phyloP scores from a whole-genome alignment of 2,888 invertebrate genomes.

The Stenurella melanura region DNA sequence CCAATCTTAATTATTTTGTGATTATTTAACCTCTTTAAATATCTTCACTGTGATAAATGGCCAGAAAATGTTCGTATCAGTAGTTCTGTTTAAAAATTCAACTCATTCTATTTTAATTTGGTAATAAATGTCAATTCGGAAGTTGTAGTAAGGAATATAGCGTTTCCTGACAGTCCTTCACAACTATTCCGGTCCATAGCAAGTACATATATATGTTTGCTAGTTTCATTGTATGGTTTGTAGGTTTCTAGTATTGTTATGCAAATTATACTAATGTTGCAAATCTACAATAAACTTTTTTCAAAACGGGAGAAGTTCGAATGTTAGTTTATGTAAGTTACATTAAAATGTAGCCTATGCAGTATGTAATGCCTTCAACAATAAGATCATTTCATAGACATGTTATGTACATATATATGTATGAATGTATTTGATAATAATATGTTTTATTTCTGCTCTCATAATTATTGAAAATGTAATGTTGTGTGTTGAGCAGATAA shows the following conservation, averaged over 20 bases:
- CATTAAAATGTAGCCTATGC: not conserved
- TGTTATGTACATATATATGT: too few relatives aligned
- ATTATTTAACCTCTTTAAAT: too few relatives aligned
- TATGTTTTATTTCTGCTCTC: too few relatives aligned
- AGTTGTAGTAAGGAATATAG: not conserved
- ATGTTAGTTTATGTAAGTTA: not conserved
- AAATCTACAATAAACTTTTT: not conserved
- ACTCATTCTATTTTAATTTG: not conserved
- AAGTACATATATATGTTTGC: not conserved
- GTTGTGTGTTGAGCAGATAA: too few relatives aligned
- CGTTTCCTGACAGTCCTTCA: conserved; percentile 3
- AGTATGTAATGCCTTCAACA: not conserved
- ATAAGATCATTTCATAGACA: too few relatives aligned
- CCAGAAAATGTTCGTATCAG: too few relatives aligned
- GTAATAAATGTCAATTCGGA: not conserved
- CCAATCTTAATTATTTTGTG: too few relatives aligned
- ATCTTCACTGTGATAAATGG: too few relatives aligned
- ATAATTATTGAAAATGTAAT: too few relatives aligned
- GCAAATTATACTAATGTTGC: not conserved
- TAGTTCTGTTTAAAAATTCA: not conserved
- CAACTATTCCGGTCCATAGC: not conserved
- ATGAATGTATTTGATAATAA: too few relatives aligned
- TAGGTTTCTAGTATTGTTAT: not conserved
- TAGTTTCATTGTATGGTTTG: not conserved
- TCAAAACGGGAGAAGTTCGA: not conserved